Base-by-base conservation (phyloP, 2,113 vertebrate species). In the Callithrix jacchus region DNA sequence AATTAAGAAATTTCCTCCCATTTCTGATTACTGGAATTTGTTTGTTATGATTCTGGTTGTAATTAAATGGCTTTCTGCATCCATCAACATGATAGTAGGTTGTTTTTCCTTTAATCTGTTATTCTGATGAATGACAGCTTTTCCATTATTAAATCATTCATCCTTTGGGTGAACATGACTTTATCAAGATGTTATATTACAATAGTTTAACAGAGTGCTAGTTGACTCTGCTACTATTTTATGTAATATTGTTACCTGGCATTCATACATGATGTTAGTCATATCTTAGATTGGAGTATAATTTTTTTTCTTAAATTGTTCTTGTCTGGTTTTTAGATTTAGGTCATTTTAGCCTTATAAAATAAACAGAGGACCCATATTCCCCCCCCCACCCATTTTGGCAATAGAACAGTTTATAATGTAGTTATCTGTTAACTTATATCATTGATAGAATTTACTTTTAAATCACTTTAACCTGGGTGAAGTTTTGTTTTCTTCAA, bases 291-390 rank as follows among this genome's bases (percentile, higher is more conserved):
- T 47, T 40, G 61, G 18, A 86, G 45, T 84, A 45, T 84, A 42
- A 91, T 88, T 87, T 94, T 30, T 91, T 30, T 94, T 70, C 68
- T 70, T 30, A 82, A 82, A 32, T 87, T 68, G n/a, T 87, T 66
- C 32, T 81, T 81, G 16, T 73, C 18, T 76, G 32, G 23, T 21
- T 70, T 83, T 70, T 92, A 11, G 70, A 25, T 77, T 37, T 61
- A 83, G 49, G 40, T 87, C 61, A n/a, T 82, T 68, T 83, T 83
- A 54, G 10, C 30, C 25, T 85, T 71, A 21, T 54, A 54, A 89
- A 85, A 85, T 47, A 86, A 79, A 25, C 35, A 56, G 32, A 71
- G 21, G 42, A 32, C 17, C 9, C 23, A 8, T 92, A 7, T 89
- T n/a, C 66, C 6, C 61, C 17, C 17, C 18, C 70, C 92, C 88